These are phyloP conservation scores for Philereme transversata DNA, from an alignment of 2,888 invertebrate genomes.

Conservation along the genomic window DNA sequence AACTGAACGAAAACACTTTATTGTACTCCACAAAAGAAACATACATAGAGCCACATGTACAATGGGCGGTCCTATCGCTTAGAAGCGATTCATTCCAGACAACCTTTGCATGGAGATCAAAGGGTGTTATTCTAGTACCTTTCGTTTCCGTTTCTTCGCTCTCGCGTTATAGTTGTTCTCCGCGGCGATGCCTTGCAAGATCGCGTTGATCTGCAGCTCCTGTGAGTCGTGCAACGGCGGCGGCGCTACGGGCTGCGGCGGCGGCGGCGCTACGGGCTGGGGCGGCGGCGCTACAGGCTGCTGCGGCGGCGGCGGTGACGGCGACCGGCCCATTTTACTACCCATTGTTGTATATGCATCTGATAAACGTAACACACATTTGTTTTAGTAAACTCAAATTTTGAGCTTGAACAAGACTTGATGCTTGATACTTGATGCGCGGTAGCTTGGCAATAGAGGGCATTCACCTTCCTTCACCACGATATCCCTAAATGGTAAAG, in stretches of 20 bases:
- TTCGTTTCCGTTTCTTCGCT: conserved; percentile 69
- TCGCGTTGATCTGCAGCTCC: conserved; percentile 78
- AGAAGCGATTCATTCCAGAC: no score
- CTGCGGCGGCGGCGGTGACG: conserved; percentile 56
- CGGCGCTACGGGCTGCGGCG: conserved; percentile 33
- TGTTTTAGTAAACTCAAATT: neutral
- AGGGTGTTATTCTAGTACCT: conserved; percentile 39
- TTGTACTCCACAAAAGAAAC: no score
- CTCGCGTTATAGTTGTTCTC: conserved; percentile 67
- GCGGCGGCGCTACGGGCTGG: no score
- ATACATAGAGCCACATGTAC: no score
- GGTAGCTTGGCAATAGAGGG: no score
- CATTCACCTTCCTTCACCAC: no score
- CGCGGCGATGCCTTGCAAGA: conserved; percentile 74
- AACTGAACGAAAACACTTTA: no score
- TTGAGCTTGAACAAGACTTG: no score
- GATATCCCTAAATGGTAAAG: no score
- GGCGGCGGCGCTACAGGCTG: conserved; percentile 30
- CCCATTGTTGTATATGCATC: conserved; percentile 80
- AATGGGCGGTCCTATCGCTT: no score
- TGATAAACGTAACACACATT: conserved; percentile 39
- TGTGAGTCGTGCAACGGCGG: conserved; percentile 63
- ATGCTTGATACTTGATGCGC: no score
- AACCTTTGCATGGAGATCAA: no score
- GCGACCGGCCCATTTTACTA: conserved; percentile 69